Base-by-base conservation (phyloP, 92 coral and sea anemone genomes). In the Umimayanthus chanpuru region DNA sequence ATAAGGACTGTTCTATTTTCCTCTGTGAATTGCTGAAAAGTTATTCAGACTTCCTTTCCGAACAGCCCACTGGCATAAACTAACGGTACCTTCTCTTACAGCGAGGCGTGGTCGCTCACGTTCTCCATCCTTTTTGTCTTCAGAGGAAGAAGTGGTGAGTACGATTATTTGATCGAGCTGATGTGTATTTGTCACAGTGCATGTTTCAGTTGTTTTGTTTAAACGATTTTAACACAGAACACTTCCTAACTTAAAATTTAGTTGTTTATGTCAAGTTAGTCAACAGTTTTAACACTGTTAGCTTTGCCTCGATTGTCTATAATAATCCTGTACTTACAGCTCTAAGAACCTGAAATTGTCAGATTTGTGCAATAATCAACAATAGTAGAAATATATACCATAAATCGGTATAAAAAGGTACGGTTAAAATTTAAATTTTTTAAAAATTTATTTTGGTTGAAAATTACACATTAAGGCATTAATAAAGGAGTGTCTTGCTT, bases 91-190 rank as follows among this genome's bases (percentile, higher is more conserved):
- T 28, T 83, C 55, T 83, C 86, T 82, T 38, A 81, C 88, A 94
- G 98, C 81, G 92, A 91, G 92, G 84, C 93, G 94, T 91, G 91
- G 71, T 28, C 92, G 87, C 93, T 93, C 96, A 93, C 94, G 96
- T 86, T 95, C 96, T 92, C 94, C 94, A 85, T 86, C 92, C 90
- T 92, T 89, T 89, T 87, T 91, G 88, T 85, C 90, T 44, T 68
- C 93, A 94, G 98, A 96, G 73, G 98, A 96, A 80, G 98, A 96
- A 91, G 89, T 90, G 93, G 98, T 96, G 82, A 94, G 98, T 94
- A 88, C 2, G 8, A 8, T 50, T 82, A 2, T 76, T 40, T 1
- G 21, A 1, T 39, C 23, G 16, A 76, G 16, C 14, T 18, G 4
- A 6, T 40, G 56, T 76, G 14, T 16, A 21, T 53, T 53, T 9